Conservation (phyloP, 2,797 vertebrate species). For the Bryconaethiops microstoma region DNA sequence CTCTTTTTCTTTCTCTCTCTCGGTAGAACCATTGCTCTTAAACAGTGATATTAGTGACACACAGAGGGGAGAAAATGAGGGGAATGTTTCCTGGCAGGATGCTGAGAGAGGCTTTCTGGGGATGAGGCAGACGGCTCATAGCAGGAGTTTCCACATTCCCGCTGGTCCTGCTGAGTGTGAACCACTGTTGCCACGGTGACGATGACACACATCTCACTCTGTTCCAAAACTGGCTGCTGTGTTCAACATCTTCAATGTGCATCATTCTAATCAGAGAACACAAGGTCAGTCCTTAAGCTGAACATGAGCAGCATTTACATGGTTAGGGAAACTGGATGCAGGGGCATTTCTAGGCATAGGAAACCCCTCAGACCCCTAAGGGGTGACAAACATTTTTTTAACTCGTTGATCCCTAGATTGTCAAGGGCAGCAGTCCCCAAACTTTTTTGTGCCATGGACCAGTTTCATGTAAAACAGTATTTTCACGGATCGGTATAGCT, state of each 20-base stretch:
- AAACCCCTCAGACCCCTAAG: too few relatives aligned
- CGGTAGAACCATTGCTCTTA: slow-evolving; percentile 51
- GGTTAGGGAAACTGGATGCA: background rate
- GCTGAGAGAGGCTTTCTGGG: slow-evolving; percentile 8
- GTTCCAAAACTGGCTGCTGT: slow-evolving; percentile 23
- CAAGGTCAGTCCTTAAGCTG: background rate
- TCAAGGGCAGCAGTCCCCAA: too few relatives aligned
- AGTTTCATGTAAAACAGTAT: too few relatives aligned
- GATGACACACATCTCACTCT: slow-evolving; percentile 26
- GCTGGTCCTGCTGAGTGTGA: slow-evolving; percentile 5
- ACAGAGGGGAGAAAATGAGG: background rate
- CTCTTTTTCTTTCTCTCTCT: background rate
- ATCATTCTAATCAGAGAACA: background rate
- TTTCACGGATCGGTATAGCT: too few relatives aligned
- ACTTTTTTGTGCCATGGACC: too few relatives aligned
- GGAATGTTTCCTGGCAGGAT: background rate
- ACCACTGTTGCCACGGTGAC: slow-evolving; percentile 39
- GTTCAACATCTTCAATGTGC: slow-evolving; percentile 11
- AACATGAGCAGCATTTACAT: background rate
- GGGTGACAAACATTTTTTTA: too few relatives aligned
- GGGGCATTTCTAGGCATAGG: too few relatives aligned
- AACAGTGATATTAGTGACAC: slow-evolving; percentile 33
- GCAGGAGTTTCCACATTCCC: slow-evolving; percentile 46
- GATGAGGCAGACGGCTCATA: slow-evolving; percentile 46
- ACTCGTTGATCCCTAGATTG: too few relatives aligned